Conservation (phyloP, 2,888 invertebrate species). For the Myopa tessellatipennis region DNA sequence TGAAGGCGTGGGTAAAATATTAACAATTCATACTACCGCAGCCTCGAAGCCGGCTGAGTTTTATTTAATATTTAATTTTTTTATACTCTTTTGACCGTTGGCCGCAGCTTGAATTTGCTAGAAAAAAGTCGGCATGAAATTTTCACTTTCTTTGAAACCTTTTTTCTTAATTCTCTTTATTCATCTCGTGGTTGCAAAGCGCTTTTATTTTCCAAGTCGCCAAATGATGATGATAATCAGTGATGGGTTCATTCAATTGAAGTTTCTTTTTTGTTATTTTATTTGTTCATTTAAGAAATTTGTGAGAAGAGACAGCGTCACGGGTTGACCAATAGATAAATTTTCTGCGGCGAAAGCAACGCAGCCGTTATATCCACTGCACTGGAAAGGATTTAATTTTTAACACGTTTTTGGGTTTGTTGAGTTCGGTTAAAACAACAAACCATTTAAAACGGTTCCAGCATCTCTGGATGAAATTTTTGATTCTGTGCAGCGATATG, state of each 20-base stretch:
- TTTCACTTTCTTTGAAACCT: constrained; percentile 28
- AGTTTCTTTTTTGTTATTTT: neutral
- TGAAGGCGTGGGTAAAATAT: constrained; percentile 13
- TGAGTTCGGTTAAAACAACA: too few relatives aligned
- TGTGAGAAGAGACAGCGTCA: neutral
- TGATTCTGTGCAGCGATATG: too few relatives aligned
- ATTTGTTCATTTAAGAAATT: neutral
- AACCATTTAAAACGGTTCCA: too few relatives aligned
- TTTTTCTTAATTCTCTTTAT: neutral
- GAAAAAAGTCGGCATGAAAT: constrained; percentile 10
- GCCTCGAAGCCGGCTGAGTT: neutral
- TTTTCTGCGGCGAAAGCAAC: neutral
- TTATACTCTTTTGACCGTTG: constrained; percentile 1
- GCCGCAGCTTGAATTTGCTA: neutral
- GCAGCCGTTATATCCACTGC: neutral
- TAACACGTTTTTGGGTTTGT: too few relatives aligned
- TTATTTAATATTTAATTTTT: neutral
- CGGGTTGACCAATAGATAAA: neutral
- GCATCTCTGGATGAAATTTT: too few relatives aligned
- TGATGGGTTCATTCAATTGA: constrained; percentile 3
- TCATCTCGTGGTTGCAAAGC: constrained; percentile 5
- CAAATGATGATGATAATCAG: constrained; percentile 25
- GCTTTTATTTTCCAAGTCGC: constrained; percentile 9
- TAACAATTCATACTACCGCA: neutral
- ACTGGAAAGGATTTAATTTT: neutral